Evolutionary conservation across 2,113 vertebrate species (phyloP).

Genomic region (Syngnathus typhle): DNA sequence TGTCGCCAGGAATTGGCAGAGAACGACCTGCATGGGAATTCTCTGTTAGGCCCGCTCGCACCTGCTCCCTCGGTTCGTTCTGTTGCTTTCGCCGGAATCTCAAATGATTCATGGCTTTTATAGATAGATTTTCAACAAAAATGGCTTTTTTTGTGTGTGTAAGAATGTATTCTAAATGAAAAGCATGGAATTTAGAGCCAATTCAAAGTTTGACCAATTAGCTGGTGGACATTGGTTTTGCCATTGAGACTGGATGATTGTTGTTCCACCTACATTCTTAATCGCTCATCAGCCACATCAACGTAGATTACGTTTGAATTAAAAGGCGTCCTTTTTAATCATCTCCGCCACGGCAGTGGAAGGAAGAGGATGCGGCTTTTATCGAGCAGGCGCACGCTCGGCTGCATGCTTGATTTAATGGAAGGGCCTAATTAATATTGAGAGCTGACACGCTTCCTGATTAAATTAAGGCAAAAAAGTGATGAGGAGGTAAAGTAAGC

Average conservation of each 20-base stretch:
- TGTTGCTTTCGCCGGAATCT: neutral
- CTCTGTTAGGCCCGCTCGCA: conserved; percentile 24
- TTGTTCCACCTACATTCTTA: conserved; percentile 5
- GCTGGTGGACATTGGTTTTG: conserved; percentile 8
- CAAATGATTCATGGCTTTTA: neutral
- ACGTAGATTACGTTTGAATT: conserved; percentile 64
- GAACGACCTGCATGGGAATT: conserved; percentile 51
- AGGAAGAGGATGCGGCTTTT: conserved; percentile 45
- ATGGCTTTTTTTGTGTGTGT: too few species aligned
- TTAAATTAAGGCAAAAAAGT: conserved; percentile 54
- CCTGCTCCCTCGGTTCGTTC: neutral
- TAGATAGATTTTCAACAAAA: too few species aligned
- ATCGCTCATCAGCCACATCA: conserved; percentile 55
- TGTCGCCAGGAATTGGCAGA: conserved; percentile 51
- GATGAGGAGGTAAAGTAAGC: conserved; percentile 59
- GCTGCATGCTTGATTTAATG: conserved; percentile 59
- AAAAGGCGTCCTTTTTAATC: conserved; percentile 63
- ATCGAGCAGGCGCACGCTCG: conserved; percentile 48
- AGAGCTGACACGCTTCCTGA: conserved; percentile 59
- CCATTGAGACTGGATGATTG: conserved; percentile 21
- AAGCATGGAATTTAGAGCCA: too few species aligned
- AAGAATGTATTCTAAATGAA: too few species aligned
- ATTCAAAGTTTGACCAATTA: neutral
- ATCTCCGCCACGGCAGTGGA: conserved; percentile 41
- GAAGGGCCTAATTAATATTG: conserved; percentile 66